Conservation (phyloP, 2,113 vertebrate species). For the Heterotis niloticus region DNA sequence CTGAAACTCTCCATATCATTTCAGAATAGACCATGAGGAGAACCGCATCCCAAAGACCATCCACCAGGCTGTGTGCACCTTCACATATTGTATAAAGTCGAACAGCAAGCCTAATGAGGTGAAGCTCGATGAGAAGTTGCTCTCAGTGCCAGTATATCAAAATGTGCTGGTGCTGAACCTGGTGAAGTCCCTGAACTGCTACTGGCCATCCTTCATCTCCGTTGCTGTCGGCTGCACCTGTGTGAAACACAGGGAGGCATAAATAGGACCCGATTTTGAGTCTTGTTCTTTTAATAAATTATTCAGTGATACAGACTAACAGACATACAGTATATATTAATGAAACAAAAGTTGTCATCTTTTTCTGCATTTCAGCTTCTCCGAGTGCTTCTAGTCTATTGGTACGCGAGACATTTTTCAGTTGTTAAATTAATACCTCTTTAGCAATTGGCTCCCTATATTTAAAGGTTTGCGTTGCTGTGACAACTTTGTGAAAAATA, state of each 20-base stretch:
- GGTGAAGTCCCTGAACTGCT: conserved; percentile 24
- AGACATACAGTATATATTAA: too few relatives aligned
- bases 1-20: not conserved
- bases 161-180: conserved; percentile 19
- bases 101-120: fast-evolving
- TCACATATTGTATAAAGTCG: conserved; percentile 33
- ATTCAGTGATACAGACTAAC: too few relatives aligned
- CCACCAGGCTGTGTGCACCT: conserved; percentile 57
- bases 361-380: too few relatives aligned
- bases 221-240: conserved; percentile 62
- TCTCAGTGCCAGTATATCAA: conserved; percentile 55
- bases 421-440: too few relatives aligned
- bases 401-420: too few relatives aligned
- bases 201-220: conserved; percentile 29
- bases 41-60: conserved; percentile 52
- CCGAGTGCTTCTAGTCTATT: too few relatives aligned
- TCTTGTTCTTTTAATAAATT: too few relatives aligned
- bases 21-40: conserved; percentile 38
- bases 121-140: conserved; percentile 27
- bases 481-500: too few relatives aligned
- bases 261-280: not conserved
- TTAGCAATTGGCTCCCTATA: too few relatives aligned
- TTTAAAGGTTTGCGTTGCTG: too few relatives aligned
- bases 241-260: conserved; percentile 31
- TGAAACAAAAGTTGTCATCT: too few relatives aligned